Evolutionary conservation across 2,888 invertebrate genomes (phyloP), one percentile per base, ranked within the genome.

Genomic region (Rotaria macrura): DNA sequence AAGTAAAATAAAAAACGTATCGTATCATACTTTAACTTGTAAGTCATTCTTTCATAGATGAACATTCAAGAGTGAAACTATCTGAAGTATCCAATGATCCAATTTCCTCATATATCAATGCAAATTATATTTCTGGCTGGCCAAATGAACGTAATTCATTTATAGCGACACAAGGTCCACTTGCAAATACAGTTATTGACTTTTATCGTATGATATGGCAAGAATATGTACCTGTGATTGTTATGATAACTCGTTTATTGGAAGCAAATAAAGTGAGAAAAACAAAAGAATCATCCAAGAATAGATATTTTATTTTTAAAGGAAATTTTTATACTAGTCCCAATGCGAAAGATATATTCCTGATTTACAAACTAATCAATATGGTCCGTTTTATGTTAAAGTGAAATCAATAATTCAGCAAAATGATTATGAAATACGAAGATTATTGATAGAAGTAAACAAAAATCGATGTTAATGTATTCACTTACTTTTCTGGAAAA

Each of bases 261-360:
- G 96, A 96, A 89, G 94, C 95, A 88, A 94, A 90, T 86, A 89
- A 89, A 87, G 89, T 89, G 43, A 43, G 34, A 43, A 5, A 65
- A 29, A 47, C 47, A 47, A 65, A 65, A 14, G 0, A 29, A 2
- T n/a, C 17, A 0, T n/a, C 6, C 10, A 7, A 7, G 43, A 43
- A 43, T 43, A n/a, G 5, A 7, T 40, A 23, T 40, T 20, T 34
- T 23, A 25, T 25, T 25, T 23, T 10, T 40, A 43, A 25, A 4
- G 23, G 14, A n/a, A 25, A 40, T 12, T 25, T n/a, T 43, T 74
- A 2, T 10, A 9, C 25, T 79, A 79, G 79, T 43, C 79, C 55
- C 96, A 96, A 91, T 96, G 96, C 91, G 95, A 96, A 88, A 93
- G 94, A 52, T 96, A 96, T 89, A 94, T 96, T 89, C 96, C 96